Conservation (phyloP, 2,113 vertebrate genomes). For the Machaerirhynchus nigripectus region DNA sequence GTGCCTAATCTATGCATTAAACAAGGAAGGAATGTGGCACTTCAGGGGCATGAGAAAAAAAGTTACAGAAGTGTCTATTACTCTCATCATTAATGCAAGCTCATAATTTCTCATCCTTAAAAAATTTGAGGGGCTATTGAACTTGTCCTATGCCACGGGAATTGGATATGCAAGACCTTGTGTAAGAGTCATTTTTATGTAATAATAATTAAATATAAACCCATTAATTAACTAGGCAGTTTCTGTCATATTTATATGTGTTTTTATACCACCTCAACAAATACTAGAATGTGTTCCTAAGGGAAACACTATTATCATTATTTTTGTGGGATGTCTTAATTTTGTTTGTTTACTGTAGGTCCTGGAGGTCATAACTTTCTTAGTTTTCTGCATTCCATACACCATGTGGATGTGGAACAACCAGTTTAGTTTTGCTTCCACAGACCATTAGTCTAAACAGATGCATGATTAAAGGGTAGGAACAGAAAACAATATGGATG, state of each 20-base stretch:
- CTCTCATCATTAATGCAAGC: not conserved
- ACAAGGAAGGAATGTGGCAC: not conserved
- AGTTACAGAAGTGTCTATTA: not conserved
- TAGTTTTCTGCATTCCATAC: not conserved
- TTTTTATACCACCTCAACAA: not conserved
- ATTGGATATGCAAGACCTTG: not conserved
- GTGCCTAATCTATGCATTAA: not conserved
- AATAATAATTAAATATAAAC: not conserved
- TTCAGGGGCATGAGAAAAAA: not conserved
- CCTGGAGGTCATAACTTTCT: not conserved
- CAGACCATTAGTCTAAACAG: not conserved
- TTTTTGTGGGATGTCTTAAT: not conserved
- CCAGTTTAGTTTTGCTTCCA: not conserved
- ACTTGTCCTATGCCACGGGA: not conserved
- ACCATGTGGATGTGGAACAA: not conserved
- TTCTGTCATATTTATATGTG: not conserved
- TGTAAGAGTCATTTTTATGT: not conserved
- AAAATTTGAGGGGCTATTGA: not conserved
- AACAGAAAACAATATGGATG: not conserved
- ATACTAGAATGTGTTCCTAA: not conserved
- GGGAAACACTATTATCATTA: not conserved
- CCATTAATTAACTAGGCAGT: not conserved
- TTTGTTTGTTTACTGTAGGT: not conserved
- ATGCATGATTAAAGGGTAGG: not conserved
- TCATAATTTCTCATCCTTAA: not conserved